These are phyloP conservation scores for Belonocnema kinseyi DNA, from an alignment of 1,140 invertebrate species.

Conservation along the genomic window DNA sequence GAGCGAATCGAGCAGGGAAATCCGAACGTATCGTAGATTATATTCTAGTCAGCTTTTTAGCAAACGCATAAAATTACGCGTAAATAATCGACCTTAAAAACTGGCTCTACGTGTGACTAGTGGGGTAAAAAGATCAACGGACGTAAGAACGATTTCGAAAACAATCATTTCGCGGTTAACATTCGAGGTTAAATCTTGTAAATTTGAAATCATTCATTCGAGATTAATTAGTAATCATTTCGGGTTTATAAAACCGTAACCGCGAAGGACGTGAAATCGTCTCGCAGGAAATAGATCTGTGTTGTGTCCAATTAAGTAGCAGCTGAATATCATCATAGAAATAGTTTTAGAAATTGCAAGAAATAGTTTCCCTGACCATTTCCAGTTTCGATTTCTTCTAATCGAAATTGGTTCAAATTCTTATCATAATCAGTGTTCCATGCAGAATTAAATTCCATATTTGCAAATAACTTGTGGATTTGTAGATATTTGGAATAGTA, in stretches of 20 bases:
- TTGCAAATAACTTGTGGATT: background rate
- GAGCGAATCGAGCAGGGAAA: slow-evolving; percentile 15
- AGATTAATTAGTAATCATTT: background rate
- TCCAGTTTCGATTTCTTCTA: background rate
- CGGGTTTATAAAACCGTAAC: background rate
- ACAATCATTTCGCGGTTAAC: background rate
- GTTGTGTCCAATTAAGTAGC: background rate
- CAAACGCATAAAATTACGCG: slow-evolving; percentile 69
- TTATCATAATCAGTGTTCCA: slow-evolving; percentile 3
- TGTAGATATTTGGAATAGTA: background rate
- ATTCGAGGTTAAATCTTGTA: background rate
- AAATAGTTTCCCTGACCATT: background rate
- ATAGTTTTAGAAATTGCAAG: background rate
- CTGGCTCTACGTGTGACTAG: slow-evolving; percentile 34
- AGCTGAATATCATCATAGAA: background rate
- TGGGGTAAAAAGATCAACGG: slow-evolving; percentile 22
- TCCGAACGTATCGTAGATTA: slow-evolving; percentile 64
- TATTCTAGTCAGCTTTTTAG: slow-evolving; percentile 76
- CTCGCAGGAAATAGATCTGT: background rate
- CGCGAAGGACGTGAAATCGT: slow-evolving; percentile 6
- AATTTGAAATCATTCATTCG: background rate
- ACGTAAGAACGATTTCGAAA: slow-evolving; percentile 10
- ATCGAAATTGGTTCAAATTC: background rate
- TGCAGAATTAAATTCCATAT: background rate
- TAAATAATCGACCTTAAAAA: slow-evolving; percentile 53